Percentiles rank a stretch among this genome's conserved stretches.
These are phyloP conservation scores for Notocelia uddmanniana DNA, from an alignment of 2,888 invertebrate species.

Conservation along the genomic window DNA sequence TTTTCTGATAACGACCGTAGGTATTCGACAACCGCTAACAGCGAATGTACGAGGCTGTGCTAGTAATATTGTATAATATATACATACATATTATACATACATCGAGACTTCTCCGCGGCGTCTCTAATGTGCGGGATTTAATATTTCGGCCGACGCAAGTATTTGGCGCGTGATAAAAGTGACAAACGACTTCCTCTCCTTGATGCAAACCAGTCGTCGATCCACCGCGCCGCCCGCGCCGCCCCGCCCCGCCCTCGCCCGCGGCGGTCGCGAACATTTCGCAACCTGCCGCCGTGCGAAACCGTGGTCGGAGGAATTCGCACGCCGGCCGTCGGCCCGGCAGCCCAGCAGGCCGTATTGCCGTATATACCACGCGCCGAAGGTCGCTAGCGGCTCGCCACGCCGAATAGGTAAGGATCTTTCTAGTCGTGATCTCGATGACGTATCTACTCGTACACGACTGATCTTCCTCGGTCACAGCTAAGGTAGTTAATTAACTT, in stretches of 20 bases:
- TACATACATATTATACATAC: no score
- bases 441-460: no score
- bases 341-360: not conserved
- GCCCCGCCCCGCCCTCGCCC: not conserved
- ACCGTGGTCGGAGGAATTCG: slow-evolving; percentile 18
- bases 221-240: not conserved
- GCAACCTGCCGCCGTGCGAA: slow-evolving; percentile 28
- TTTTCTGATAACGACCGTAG: not conserved
- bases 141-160: slow-evolving; percentile 41
- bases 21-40: slow-evolving; percentile 1
- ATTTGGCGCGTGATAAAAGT: slow-evolving; percentile 44
- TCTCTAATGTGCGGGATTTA: slow-evolving; percentile 38
- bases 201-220: slow-evolving; percentile 34
- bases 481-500: slow-evolving; percentile 13
- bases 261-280: slow-evolving; percentile 10
- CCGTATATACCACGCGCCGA: not conserved
- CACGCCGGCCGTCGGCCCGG: slow-evolving; percentile 15
- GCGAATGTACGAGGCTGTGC: not conserved
- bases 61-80: no score
- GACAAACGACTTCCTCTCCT: slow-evolving; percentile 45
- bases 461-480: no score
- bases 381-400: no score
- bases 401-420: not conserved
- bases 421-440: no score
- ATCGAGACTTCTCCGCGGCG: slow-evolving; percentile 9